Evolutionary conservation across 2,113 vertebrate genomes (phyloP).

Genomic region (Raphicerus campestris): DNA sequence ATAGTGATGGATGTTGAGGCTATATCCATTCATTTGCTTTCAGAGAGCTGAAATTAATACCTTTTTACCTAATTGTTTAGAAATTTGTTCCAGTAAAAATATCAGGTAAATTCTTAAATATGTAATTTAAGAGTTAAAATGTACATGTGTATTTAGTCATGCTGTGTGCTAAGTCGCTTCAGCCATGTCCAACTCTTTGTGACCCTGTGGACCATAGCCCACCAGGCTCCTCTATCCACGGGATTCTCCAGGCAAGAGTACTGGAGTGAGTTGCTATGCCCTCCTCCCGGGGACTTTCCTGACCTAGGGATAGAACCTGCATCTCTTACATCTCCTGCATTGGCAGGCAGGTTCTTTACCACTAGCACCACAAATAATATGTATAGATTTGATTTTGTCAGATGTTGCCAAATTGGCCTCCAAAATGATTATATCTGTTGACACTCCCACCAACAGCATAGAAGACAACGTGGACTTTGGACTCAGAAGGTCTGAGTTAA

Average conservation of each 20-base stretch:
- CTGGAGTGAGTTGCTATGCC: neutral
- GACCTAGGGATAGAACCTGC: neutral
- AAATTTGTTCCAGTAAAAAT: conserved; percentile 26
- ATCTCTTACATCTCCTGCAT: neutral
- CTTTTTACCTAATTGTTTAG: neutral
- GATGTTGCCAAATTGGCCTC: neutral
- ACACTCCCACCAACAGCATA: neutral
- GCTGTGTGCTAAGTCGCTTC: neutral
- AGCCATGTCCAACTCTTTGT: neutral
- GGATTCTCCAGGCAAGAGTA: neutral
- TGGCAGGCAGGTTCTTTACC: neutral
- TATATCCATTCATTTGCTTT: neutral
- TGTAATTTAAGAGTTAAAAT: conserved; percentile 5
- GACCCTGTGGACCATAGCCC: neutral
- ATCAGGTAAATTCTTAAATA: conserved; percentile 9
- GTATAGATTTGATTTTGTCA: neutral
- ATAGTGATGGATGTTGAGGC: neutral
- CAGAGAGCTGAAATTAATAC: neutral
- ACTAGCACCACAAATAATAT: neutral
- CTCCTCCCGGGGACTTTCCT: neutral
- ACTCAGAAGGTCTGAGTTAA: neutral
- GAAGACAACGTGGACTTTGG: neutral
- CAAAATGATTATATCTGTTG: neutral
- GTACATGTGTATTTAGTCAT: neutral
- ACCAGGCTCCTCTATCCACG: neutral